Conservation (phyloP, 2,888 invertebrate genomes). For the Melanchra persicariae region DNA sequence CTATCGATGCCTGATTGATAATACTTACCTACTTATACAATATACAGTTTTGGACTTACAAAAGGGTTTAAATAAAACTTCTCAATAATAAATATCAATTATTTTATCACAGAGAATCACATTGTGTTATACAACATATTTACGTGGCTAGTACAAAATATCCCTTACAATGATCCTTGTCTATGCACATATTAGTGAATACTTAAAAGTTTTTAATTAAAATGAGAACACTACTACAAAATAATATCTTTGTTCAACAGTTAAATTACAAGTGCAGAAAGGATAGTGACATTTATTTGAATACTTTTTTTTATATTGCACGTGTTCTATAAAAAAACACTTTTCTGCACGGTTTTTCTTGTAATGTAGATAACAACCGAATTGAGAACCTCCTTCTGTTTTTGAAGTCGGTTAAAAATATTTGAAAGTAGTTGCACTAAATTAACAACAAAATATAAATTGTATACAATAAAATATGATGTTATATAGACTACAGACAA, state of each 20-base stretch:
- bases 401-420: too few relatives aligned
- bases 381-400: too few relatives aligned
- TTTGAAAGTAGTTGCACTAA: conserved; percentile 78
- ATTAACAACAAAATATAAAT: conserved; percentile 73
- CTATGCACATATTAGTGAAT: conserved; percentile 75
- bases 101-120: conserved; percentile 91
- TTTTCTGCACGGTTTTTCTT: conserved; percentile 42
- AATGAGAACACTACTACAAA: conserved; percentile 81
- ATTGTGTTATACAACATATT: conserved; percentile 90
- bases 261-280: conserved; percentile 56
- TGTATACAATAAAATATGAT: conserved; percentile 71
- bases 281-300: conserved; percentile 8
- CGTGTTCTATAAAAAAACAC: conserved; percentile 2
- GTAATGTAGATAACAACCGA: conserved; percentile 36
- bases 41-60: too few relatives aligned
- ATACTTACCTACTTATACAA: too few relatives aligned
- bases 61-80: conserved; percentile 75
- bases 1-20: background rate
- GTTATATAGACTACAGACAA: conserved; percentile 61
- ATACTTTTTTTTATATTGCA: background rate
- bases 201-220: conserved; percentile 72
- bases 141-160: conserved; percentile 90
- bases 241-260: conserved; percentile 77
- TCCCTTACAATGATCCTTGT: conserved; percentile 82
- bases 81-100: conserved; percentile 88